Base-by-base conservation (phyloP, 2,113 vertebrate genomes). In the Bubo scandiacus region DNA sequence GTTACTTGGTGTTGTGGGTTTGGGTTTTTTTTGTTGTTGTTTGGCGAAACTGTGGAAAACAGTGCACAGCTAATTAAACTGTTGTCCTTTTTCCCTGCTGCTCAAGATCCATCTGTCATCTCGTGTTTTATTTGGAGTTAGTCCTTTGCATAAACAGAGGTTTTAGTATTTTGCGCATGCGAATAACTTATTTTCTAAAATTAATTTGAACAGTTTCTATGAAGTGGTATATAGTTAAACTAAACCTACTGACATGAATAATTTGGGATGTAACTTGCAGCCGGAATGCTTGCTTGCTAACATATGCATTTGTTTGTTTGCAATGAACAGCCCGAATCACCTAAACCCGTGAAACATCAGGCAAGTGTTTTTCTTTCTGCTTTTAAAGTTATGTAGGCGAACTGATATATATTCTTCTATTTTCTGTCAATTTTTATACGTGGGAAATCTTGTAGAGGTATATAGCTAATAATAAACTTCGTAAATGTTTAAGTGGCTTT, bases 301-400 rank as follows among this genome's bases (percentile, higher is more conserved):
- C 98, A 63, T 98, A 91, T 99, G 88, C 97, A 47, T 99, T 98
- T 99, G 96, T 99, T 98, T 99, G 97, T 99, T 98, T 99, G 95
- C 97, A 96, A 98, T 93, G 96, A 98, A 98, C 99, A 99, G 99
- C 99, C 99, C 93, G 99, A 99, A 97, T 99, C 99, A 81, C 99
- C 99, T 87, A 99, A 99, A 98, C 98, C 99, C 97, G 98, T 99
- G 97, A 99, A 99, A 97, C 98, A 98, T 86, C 99, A 99, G 99
- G 99, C 99, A 99, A 99, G 99, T 99, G 97, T 93, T 92, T 97
- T 97, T 97, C 95, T 97, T 97, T 97, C 84, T 96, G 97, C 97
- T 98, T 96, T 95, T 97, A 79, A 85, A 95, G 95, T 97, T 74
- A 30, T 19, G 7, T 73, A 97, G 96, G 96, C 57, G 66, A 98